Conservation (phyloP, 2,888 invertebrate species). For the Drosophila sordidula region DNA sequence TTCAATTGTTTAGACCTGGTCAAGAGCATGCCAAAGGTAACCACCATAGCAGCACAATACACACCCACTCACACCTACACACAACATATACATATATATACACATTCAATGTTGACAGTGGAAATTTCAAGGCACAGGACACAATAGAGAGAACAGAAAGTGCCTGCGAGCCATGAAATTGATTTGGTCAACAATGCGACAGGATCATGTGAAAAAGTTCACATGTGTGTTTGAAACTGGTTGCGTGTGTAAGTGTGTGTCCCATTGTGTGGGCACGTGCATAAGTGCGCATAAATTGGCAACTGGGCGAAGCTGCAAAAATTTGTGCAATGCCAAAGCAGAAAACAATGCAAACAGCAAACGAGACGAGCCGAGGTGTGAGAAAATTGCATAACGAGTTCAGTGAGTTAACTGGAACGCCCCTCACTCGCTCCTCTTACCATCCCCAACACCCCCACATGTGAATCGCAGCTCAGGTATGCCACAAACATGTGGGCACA, state of each 20-base stretch:
- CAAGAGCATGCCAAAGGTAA: slow-evolving; percentile 38
- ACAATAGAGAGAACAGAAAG: slow-evolving; percentile 16
- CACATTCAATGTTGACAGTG: slow-evolving; percentile 46
- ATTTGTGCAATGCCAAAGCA: slow-evolving; percentile 23
- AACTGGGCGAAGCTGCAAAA: slow-evolving; percentile 42
- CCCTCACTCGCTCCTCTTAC: too few relatives aligned
- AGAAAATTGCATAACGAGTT: slow-evolving; percentile 71
- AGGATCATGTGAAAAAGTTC: slow-evolving; percentile 34
- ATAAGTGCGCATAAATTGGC: slow-evolving; percentile 77
- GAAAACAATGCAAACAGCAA: slow-evolving; percentile 43
- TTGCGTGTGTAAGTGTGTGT: slow-evolving; percentile 9
- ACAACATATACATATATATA: slow-evolving; percentile 1
- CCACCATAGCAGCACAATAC: slow-evolving; percentile 9
- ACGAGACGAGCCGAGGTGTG: slow-evolving; percentile 13
- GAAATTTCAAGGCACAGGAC: slow-evolving; percentile 19
- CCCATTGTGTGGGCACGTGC: slow-evolving; percentile 52
- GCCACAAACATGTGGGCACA: slow-evolving; percentile 47
- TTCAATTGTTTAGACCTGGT: slow-evolving; percentile 55
- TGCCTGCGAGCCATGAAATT: slow-evolving; percentile 66
- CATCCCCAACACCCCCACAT: neutral
- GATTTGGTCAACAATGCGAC: slow-evolving; percentile 69
- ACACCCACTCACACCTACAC: slow-evolving; percentile 1
- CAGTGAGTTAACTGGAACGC: slow-evolving; percentile 30
- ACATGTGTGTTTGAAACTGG: slow-evolving; percentile 3
- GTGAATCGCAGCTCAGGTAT: slow-evolving; percentile 22